A percentile compares a stretch with the other conserved stretches of the same genome.
Evolutionary conservation across 2,113 vertebrate genomes (phyloP).

Genomic region (Desmodus rotundus): DNA sequence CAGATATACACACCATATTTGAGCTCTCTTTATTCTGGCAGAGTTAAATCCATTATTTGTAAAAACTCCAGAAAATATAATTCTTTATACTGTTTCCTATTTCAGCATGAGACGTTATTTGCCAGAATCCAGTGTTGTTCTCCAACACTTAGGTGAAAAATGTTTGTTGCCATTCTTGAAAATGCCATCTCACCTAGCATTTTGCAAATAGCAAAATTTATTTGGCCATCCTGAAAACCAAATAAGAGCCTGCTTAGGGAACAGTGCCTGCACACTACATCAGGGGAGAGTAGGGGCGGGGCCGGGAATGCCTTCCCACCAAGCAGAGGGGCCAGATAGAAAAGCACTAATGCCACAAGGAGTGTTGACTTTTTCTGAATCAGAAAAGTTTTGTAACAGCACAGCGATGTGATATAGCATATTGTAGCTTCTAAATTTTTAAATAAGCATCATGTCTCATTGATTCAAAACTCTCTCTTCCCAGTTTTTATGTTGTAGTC

Average conservation of each 20-base stretch:
- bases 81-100: neutral
- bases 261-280: neutral
- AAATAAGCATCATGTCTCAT: neutral
- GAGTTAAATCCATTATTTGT: slow-evolving; percentile 29
- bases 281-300: neutral
- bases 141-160: slow-evolving; percentile 8
- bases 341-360: neutral
- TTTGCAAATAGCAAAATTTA: slow-evolving; percentile 36
- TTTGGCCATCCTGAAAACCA: slow-evolving; percentile 30
- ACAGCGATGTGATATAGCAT: neutral
- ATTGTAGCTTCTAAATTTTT: neutral
- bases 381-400: neutral
- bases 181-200: slow-evolving; percentile 29
- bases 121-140: slow-evolving; percentile 13
- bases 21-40: slow-evolving; percentile 47
- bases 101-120: neutral
- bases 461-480: neutral
- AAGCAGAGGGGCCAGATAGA: neutral
- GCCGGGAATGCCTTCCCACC: neutral
- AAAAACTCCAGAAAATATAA: slow-evolving; percentile 16
- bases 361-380: neutral
- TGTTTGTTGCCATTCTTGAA: slow-evolving; percentile 27
- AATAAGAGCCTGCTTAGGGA: neutral
- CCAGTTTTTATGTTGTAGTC: neutral
- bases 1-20: neutral